These are phyloP conservation scores for Ochropleura leucogaster DNA, from an alignment of 2,888 invertebrate genomes.

Conservation along the genomic window DNA sequence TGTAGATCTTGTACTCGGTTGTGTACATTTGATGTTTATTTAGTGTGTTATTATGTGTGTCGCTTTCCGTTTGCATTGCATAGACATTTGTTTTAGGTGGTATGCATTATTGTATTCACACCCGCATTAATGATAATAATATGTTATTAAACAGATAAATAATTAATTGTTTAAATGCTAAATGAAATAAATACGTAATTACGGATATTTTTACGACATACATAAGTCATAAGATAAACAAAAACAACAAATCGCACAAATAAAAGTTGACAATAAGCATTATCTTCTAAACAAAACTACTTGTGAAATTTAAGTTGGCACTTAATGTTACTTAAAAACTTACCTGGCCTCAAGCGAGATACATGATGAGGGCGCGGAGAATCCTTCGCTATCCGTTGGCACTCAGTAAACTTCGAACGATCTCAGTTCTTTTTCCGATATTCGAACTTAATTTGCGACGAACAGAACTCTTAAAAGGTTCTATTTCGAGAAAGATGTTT, in stretches of 20 bases:
- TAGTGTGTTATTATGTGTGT: neutral
- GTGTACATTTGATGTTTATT: conserved; percentile 11
- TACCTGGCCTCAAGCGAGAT: conserved; percentile 79
- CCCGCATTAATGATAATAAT: too few species aligned
- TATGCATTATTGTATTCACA: neutral
- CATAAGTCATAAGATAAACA: conserved; percentile 12
- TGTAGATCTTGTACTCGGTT: conserved; percentile 20
- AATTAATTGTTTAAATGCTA: neutral
- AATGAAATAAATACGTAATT: neutral
- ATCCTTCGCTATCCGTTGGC: conserved; percentile 76
- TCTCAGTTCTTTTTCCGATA: conserved; percentile 62
- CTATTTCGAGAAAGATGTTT: conserved; percentile 51
- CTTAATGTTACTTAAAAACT: conserved; percentile 74
- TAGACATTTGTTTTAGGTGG: neutral
- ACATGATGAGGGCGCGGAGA: conserved; percentile 74
- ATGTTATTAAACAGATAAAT: neutral
- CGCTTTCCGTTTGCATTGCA: neutral
- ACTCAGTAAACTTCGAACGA: conserved; percentile 78
- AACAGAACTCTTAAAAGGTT: conserved; percentile 52
- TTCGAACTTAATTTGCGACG: conserved; percentile 63
- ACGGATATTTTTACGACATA: neutral
- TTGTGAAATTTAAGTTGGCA: conserved; percentile 35
- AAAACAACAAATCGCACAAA: neutral
- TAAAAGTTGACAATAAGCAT: conserved; percentile 1
- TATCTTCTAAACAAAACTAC: conserved; percentile 17